Evolutionary conservation across 1,140 invertebrate genomes (phyloP), one percentile per base, ranked within the genome.

Genomic region (Dysdera silvatica): DNA sequence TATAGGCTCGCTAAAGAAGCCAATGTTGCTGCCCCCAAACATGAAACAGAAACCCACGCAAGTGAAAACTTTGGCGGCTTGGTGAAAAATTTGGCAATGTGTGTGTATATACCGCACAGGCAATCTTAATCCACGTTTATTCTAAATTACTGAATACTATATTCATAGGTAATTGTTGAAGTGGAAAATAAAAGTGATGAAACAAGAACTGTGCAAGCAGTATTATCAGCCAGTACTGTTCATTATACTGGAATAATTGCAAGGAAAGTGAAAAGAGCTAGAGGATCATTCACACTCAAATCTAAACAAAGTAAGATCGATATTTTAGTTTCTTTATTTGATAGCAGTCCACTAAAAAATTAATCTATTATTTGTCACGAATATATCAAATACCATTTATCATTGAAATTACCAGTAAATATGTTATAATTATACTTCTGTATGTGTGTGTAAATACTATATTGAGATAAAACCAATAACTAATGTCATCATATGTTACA

Each of bases 81-180:
- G n/a, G n/a, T n/a, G n/a, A n/a, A n/a, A n/a, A n/a, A n/a, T n/a
- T n/a, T n/a, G n/a, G n/a, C n/a, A n/a, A n/a, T n/a, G n/a, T n/a
- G n/a, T n/a, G n/a, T n/a, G n/a, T n/a, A n/a, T n/a, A n/a, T n/a
- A n/a, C n/a, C n/a, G n/a, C n/a, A n/a, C n/a, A n/a, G n/a, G n/a
- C n/a, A n/a, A n/a, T n/a, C n/a, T n/a, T n/a, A n/a, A n/a, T n/a
- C n/a, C n/a, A n/a, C n/a, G n/a, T n/a, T 35, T 16, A 53, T 53
- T 93, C 93, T 71, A 84, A 89, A 66, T 88, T 94, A 71, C 82
- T 88, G 68, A 76, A 92, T 0, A 79, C 81, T 65, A 88, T 94
- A 67, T 33, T 23, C n/a, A n/a, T n/a, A n/a, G 7, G 62, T 73
- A 12, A 61, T 59, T 8, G 64, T 71, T 7, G 52, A 67, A 37